Evolutionary conservation across 2,797 vertebrate species (phyloP), one percentile per base, ranked within the genome.

Genomic region (Paedocypris micromegethes): DNA sequence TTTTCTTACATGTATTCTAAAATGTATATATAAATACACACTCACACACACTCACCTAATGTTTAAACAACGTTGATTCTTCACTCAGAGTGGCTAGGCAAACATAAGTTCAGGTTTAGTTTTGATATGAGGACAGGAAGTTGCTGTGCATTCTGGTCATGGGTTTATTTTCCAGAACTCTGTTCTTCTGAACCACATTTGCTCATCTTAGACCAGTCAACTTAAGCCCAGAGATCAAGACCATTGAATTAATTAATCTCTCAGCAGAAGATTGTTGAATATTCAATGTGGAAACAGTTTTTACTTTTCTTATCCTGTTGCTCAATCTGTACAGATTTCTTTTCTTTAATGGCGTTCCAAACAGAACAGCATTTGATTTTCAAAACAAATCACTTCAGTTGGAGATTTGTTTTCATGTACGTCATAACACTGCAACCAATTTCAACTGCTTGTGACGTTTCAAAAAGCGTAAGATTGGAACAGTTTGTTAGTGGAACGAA

Each of bases 41-140:
- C 23, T 23, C 23, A 23, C 23, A 23, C 23, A 23, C 23, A 23
- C 23, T 23, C 1, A 1, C 23, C 23, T 23, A 23, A 23, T 23
- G 23, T 23, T 23, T 23, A 23, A 23, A 23, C 23, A 23, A 23
- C 23, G 23, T 23, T 23, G 70, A 53, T 72, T 75, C 74, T 76
- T 63, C 65, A 66, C 46, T 40, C 46, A 52, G 47, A 75, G 64
- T 58, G 68, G 39, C 23, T 46, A 46, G 39, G 58, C 61, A 70
- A 64, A 77, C 77, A 74, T 72, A 65, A 80, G 77, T 62, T 53
- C 76, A 80, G 73, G 77, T 75, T 73, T 70, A 70, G 74, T 68
- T 80, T 66, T 82, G 81, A 84, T 80, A 81, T 80, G 71, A 74
- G 75, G 79, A 72, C 83, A 85, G 84, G 86, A 86, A 86, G 85